Evolutionary conservation across 2,113 vertebrate species (phyloP).

Genomic region (Candoia aspera): DNA sequence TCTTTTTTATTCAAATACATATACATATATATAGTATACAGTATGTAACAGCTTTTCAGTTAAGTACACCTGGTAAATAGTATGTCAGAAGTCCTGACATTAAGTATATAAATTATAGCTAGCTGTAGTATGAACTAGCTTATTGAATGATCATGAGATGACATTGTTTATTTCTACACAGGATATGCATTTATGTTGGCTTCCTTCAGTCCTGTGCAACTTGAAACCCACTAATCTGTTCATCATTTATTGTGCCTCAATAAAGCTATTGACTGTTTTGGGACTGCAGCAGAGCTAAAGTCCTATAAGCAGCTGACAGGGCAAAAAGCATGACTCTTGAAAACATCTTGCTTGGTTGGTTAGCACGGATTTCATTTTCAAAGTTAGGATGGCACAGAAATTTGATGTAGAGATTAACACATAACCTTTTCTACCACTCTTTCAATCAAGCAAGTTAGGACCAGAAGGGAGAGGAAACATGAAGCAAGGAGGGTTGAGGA

Average conservation of each 20-base stretch:
- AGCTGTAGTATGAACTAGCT: background rate
- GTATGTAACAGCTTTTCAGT: background rate
- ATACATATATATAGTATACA: constrained; percentile 8
- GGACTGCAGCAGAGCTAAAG: background rate
- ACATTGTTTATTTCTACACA: background rate
- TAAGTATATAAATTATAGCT: constrained; percentile 33
- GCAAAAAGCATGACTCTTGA: background rate
- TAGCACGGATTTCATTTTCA: constrained; percentile 5
- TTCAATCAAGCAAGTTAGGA: background rate
- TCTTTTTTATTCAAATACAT: constrained; percentile 34
- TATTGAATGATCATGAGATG: background rate
- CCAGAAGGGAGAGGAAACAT: background rate
- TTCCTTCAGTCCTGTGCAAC: background rate
- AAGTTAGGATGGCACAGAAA: fast-evolving
- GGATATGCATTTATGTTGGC: background rate
- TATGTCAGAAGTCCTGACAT: constrained; percentile 20
- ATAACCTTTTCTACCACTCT: background rate
- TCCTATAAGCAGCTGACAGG: too few species aligned
- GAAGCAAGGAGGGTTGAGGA: background rate
- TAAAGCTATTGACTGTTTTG: background rate
- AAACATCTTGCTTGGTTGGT: background rate
- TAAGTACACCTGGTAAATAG: constrained; percentile 36
- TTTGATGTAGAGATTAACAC: background rate
- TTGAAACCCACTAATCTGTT: background rate
- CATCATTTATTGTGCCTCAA: background rate